Conservation (phyloP, 2,888 invertebrate species). For the Ryuthela nishihirai region DNA sequence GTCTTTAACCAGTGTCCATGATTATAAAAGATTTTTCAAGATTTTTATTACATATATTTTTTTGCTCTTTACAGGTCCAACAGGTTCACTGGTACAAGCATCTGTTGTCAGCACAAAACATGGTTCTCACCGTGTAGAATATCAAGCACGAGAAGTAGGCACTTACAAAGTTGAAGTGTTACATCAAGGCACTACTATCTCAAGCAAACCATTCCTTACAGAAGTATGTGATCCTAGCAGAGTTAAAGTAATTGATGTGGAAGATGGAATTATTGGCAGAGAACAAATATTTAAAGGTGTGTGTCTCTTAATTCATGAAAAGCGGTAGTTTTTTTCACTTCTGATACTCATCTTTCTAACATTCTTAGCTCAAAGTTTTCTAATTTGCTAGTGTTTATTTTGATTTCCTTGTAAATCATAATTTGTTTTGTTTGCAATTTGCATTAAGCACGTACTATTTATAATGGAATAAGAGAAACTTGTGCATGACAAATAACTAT, state of each 20-base stretch:
- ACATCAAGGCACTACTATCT: slow-evolving; percentile 60
- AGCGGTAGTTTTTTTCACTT: too few species aligned
- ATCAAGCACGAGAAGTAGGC: slow-evolving; percentile 71
- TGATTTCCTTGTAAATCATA: too few species aligned
- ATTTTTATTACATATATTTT: background rate
- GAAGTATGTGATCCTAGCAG: slow-evolving; percentile 61
- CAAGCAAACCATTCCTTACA: slow-evolving; percentile 62
- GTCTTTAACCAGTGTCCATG: slow-evolving; percentile 1
- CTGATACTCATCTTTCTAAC: too few species aligned
- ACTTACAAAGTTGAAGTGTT: slow-evolving; percentile 66
- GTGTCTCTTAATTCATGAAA: too few species aligned
- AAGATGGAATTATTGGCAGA: slow-evolving; percentile 53
- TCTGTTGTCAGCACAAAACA: slow-evolving; percentile 50
- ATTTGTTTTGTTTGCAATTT: too few species aligned
- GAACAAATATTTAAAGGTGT: slow-evolving; percentile 52
- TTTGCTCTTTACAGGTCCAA: slow-evolving; percentile 53
- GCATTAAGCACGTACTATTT: too few species aligned
- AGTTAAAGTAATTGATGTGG: slow-evolving; percentile 53
- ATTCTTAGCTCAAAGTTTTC: too few species aligned
- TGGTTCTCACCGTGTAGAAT: slow-evolving; percentile 62
- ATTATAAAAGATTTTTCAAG: background rate
- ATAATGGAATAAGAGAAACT: too few species aligned
- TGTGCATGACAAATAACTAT: too few species aligned
- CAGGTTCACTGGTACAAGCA: slow-evolving; percentile 55
- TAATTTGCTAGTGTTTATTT: too few species aligned